A percentile compares a stretch with the other conserved stretches of the same genome.
Evolutionary conservation across 2,888 invertebrate genomes (phyloP).

Genomic region (Ophion ellenae): DNA sequence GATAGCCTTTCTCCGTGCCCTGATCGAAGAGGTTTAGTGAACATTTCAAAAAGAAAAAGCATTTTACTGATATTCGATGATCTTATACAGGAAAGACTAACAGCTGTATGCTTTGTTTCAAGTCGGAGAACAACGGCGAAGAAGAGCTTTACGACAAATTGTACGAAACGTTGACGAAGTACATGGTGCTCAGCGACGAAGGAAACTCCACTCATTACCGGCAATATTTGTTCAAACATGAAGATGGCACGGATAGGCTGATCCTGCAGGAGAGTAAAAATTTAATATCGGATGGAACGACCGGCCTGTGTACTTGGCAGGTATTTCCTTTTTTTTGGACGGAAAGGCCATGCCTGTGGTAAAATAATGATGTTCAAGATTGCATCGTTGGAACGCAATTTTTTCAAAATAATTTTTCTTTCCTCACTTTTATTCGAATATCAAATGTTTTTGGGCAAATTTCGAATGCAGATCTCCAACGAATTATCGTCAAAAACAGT

Average conservation of each 20-base stretch:
- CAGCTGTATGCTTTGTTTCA: neutral
- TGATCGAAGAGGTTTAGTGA: constrained; percentile 54
- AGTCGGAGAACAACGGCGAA: constrained; percentile 85
- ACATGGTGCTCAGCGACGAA: constrained; percentile 83
- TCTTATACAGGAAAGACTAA: neutral
- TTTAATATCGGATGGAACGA: constrained; percentile 91
- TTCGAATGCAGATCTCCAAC: too few relatives aligned
- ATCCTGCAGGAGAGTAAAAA: constrained; percentile 89
- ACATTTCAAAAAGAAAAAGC: neutral
- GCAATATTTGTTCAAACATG: constrained; percentile 86
- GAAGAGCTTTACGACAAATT: constrained; percentile 87
- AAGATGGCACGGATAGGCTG: constrained; percentile 82
- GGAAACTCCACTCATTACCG: constrained; percentile 85
- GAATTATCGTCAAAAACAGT: too few relatives aligned
- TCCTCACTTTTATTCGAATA: too few relatives aligned
- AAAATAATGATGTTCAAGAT: too few relatives aligned
- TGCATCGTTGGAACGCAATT: too few relatives aligned
- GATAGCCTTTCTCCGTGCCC: constrained; percentile 85
- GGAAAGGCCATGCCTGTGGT: neutral
- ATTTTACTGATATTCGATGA: neutral
- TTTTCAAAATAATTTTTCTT: too few relatives aligned
- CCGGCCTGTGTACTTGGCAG: constrained; percentile 92
- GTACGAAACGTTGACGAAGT: constrained; percentile 86
- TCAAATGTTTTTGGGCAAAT: too few relatives aligned
- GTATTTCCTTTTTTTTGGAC: constrained; percentile 79